phyloP scores from a whole-genome alignment of 2,113 vertebrate species.

The Ahaetulla prasina region DNA sequence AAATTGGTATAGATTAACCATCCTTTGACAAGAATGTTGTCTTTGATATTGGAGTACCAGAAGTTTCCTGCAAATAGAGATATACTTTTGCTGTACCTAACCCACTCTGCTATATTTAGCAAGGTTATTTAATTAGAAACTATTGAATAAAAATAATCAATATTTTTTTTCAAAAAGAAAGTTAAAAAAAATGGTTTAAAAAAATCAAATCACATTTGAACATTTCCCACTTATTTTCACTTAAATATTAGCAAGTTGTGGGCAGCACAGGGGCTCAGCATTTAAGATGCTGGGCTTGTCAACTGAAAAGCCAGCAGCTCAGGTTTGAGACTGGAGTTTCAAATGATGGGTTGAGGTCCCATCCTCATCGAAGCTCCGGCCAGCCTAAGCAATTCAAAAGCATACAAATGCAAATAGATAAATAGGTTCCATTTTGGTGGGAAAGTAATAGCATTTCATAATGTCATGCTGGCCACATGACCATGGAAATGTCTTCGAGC shows the following conservation, averaged over 20 bases:
- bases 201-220: not conserved
- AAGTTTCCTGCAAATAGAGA: not conserved
- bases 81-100: not conserved
- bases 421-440: not conserved
- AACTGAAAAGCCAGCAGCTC: not conserved
- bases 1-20: conserved; percentile 11
- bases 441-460: too few species aligned
- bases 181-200: not conserved
- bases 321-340: not conserved
- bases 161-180: not conserved
- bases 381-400: not conserved
- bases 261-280: not conserved
- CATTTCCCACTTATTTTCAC: conserved; percentile 7
- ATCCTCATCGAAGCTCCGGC: not conserved
- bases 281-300: not conserved
- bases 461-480: too few species aligned
- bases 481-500: too few species aligned
- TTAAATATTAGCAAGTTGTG: conserved; percentile 12
- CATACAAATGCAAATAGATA: not conserved
- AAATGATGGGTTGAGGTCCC: not conserved
- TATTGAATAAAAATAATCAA: not conserved
- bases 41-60: not conserved
- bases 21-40: not conserved
- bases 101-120: conserved; percentile 4
- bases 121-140: conserved; percentile 11